Conservation (phyloP, 2,797 vertebrate species). For the Leucoraja ocellata region DNA sequence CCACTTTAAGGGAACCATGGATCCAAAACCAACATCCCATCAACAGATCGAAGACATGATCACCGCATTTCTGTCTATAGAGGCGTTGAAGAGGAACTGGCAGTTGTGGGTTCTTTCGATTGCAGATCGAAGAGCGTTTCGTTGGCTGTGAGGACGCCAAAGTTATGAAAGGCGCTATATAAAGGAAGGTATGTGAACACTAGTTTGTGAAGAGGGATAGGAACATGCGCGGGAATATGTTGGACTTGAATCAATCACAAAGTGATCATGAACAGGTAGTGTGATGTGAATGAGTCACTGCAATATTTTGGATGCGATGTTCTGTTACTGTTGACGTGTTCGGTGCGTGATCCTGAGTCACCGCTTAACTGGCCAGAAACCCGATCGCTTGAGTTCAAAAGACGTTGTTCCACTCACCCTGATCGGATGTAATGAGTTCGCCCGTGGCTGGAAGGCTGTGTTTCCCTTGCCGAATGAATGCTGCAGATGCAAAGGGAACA, state of each 20-base stretch:
- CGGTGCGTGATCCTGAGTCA: slow-evolving; percentile 21
- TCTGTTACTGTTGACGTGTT: slow-evolving; percentile 17
- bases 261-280: background rate
- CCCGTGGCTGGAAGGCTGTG: background rate
- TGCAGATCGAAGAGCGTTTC: background rate
- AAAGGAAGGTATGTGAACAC: background rate
- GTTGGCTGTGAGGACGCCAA: background rate
- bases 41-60: background rate
- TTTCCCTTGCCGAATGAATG: background rate
- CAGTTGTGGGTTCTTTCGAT: background rate
- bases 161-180: background rate
- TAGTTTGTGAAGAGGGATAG: background rate
- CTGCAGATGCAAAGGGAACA: too few relatives aligned
- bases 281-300: background rate
- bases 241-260: background rate
- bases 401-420: background rate
- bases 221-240: background rate
- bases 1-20: too few relatives aligned
- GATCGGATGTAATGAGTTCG: background rate
- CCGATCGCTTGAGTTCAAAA: background rate
- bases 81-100: background rate
- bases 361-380: slow-evolving; percentile 13
- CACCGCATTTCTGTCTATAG: background rate
- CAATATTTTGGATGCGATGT: background rate
- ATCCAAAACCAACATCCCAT: background rate